These are phyloP conservation scores for Prochilodus magdalenae DNA, from an alignment of 2,113 vertebrate genomes.

Conservation along the genomic window DNA sequence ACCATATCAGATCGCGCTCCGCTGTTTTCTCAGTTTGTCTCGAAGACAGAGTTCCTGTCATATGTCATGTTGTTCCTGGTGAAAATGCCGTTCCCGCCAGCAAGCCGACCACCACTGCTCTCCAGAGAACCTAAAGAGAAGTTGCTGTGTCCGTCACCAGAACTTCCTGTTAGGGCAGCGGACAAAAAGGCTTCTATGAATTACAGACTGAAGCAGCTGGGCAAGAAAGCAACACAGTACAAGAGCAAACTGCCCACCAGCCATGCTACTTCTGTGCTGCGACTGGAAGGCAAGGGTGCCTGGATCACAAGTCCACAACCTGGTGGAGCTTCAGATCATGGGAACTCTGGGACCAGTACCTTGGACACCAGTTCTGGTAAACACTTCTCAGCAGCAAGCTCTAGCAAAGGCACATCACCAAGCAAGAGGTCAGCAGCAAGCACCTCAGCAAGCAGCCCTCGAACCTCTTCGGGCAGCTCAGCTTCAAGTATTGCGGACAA, in stretches of 20 bases:
- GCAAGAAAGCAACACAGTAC: slow-evolving; percentile 63
- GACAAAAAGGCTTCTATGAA: slow-evolving; percentile 55
- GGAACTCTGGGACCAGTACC: slow-evolving; percentile 18
- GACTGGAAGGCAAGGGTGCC: slow-evolving; percentile 54
- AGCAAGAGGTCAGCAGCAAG: background rate
- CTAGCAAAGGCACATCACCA: background rate
- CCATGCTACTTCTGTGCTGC: slow-evolving; percentile 47
- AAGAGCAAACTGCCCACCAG: slow-evolving; percentile 58
- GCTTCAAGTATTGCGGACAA: slow-evolving; percentile 44
- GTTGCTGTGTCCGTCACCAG: background rate
- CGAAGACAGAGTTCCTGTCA: slow-evolving; percentile 65
- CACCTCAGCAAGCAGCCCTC: slow-evolving; percentile 40
- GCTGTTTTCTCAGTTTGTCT: slow-evolving; percentile 42
- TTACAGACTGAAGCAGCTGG: slow-evolving; percentile 68
- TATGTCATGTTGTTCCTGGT: slow-evolving; percentile 68
- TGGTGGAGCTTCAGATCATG: background rate
- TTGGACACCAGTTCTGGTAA: slow-evolving; percentile 56
- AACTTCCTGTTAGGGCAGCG: slow-evolving; percentile 30
- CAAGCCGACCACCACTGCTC: slow-evolving; percentile 58
- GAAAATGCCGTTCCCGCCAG: slow-evolving; percentile 78
- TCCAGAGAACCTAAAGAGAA: slow-evolving; percentile 46
- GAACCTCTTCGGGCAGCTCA: slow-evolving; percentile 39
- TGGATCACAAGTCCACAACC: slow-evolving; percentile 33
- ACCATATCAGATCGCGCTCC: background rate
- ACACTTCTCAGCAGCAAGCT: slow-evolving; percentile 42